Base-by-base conservation (phyloP, 2,113 vertebrate species). In the Leiothrix lutea region DNA sequence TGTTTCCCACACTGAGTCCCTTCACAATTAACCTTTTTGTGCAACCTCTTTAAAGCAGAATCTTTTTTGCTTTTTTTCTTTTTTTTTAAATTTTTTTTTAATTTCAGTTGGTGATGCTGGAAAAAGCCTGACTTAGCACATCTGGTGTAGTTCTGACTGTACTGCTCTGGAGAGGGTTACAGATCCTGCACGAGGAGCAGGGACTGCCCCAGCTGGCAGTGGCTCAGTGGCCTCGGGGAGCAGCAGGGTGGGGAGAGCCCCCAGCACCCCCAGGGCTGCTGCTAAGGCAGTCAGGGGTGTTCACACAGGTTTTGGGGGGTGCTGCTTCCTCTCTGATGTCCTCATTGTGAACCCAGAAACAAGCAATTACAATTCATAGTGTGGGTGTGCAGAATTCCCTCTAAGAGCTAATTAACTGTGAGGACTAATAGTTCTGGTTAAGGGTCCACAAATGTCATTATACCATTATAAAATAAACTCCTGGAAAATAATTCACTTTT, bases 401-500 rank as follows among this genome's bases (percentile, higher is more conserved):
- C 80, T 87, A 89, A 94, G 88, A 94, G 73, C 86, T 94, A 85
- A 96, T 95, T 96, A 94, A 92, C 58, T 70, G n/a, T 23, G 47
- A 92, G 80, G 47, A 79, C 65, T 85, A 94, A 87, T 92, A 94
- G 94, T 95, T 94, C 95, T 94, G 86, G 10, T 89, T 92, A 85
- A 94, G 58, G 71, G 86, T 87, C 78, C 80, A 73, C 89, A 64
- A 80, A 91, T 87, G 92, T 82, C 91, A 70, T 95, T 45, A 85
- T 70, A 85, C 78, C 70, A 45, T 82, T 92, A 87, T 96, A 94
- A 97, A 94, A 87, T 96, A 96, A 96, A 95, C 94, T 92, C 80
- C 25, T 58, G 80, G 77, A 94, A 94, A 96, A 96, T 89, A 96
- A 94, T 87, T 94, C 71, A 89, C 44, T 92, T 96, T 92, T 45